These are phyloP conservation scores for Tapirus terrestris DNA, from an alignment of 2,113 vertebrate species.

Conservation along the genomic window DNA sequence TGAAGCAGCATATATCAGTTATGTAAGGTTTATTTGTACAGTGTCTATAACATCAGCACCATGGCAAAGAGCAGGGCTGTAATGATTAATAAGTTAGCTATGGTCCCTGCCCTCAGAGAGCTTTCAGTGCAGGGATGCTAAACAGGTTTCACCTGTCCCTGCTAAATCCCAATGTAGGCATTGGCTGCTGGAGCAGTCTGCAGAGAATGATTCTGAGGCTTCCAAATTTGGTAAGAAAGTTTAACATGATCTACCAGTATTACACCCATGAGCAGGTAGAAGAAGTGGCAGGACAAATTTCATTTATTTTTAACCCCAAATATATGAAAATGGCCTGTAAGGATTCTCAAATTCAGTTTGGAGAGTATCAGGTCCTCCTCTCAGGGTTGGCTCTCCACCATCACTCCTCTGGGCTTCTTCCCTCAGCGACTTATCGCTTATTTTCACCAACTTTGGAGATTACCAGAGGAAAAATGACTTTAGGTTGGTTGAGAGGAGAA, in stretches of 20 bases:
- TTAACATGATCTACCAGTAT: neutral
- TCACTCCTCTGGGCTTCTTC: neutral
- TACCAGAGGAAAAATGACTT: neutral
- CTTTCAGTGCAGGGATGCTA: neutral
- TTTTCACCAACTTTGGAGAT: neutral
- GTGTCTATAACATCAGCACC: neutral
- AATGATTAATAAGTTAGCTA: neutral
- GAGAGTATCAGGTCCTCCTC: neutral
- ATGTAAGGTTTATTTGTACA: neutral
- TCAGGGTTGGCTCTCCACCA: neutral
- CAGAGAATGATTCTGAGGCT: neutral
- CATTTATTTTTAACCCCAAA: neutral
- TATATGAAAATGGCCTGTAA: neutral
- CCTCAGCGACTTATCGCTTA: neutral
- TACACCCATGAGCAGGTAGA: neutral
- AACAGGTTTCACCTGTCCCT: neutral
- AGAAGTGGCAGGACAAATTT: neutral
- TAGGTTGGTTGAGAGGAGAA: neutral
- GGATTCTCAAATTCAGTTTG: neutral
- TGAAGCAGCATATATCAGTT: neutral
- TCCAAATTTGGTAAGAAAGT: neutral
- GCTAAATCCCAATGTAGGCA: neutral
- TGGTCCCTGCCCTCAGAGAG: neutral
- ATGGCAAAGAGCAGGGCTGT: neutral
- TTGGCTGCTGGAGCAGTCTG: neutral